Conservation (phyloP, 2,797 vertebrate species). For the Pachyuromys duprasi region DNA sequence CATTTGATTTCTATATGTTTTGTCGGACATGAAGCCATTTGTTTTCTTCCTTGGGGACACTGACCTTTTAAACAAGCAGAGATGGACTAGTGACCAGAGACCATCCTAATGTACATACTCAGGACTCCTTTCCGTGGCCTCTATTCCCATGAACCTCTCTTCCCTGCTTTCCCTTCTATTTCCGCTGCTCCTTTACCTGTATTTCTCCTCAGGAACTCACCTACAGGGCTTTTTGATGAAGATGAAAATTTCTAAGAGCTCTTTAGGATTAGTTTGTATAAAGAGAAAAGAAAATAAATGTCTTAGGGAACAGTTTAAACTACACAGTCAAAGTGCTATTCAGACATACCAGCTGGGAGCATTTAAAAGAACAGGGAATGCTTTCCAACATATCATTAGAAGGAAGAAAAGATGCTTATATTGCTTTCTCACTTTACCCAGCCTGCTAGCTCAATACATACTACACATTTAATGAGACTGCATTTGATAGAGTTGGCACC, state of each 20-base stretch:
- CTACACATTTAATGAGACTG: slow-evolving; percentile 43
- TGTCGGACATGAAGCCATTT: neutral
- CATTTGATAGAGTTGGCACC: slow-evolving; percentile 18
- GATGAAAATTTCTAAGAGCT: slow-evolving; percentile 55
- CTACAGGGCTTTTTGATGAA: slow-evolving; percentile 26
- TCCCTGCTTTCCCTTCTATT: neutral
- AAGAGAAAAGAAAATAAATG: slow-evolving; percentile 43
- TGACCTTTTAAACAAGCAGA: neutral
- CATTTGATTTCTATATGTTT: neutral
- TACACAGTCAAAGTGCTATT: slow-evolving; percentile 61
- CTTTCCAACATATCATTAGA: slow-evolving; percentile 34
- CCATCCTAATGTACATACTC: neutral
- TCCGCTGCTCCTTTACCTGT: neutral
- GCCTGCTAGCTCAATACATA: slow-evolving; percentile 12
- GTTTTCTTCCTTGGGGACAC: neutral
- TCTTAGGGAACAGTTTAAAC: slow-evolving; percentile 70
- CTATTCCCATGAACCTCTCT: neutral
- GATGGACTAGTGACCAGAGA: neutral
- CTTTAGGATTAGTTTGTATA: slow-evolving; percentile 62
- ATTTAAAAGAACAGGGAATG: slow-evolving; percentile 41
- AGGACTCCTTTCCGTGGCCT: accelerated
- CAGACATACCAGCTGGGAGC: slow-evolving; percentile 34
- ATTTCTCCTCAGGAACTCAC: slow-evolving; percentile 18
- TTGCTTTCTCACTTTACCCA: slow-evolving; percentile 59
- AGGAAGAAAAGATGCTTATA: slow-evolving; percentile 50